Base-by-base conservation (phyloP, 35 echinoderm and acorn worm genomes). In the Hemicentrotus pulcherrimus region DNA sequence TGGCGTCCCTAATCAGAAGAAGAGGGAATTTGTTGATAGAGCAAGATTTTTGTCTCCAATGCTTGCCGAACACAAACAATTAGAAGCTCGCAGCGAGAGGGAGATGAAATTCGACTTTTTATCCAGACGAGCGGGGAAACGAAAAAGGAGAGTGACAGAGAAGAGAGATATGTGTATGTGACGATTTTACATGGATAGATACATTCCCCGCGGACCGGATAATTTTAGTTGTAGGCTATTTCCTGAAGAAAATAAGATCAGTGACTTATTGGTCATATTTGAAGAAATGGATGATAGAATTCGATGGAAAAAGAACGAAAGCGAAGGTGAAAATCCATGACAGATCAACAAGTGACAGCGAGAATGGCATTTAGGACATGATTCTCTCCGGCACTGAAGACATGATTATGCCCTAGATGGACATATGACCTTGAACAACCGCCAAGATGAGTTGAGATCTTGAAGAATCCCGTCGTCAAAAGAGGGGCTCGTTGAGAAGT, bases 401-500 rank as follows among this genome's bases (percentile, higher is more conserved):
- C 65, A 78, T 78, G 22, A 7, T 78, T 78, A 78, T 78, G 18
- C 65, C 65, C 65, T 28, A 78, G 65, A 2, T 22, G 22, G 1
- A 28, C 65, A 28, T n/a, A 78, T 7, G 65, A 78, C 65, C 65
- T 78, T 78, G 65, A 78, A 78, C 22, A 22, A 22, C 7, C 65
- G 65, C 22, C 65, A 78, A 28, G 19, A 6, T 18, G 65, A 16
- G 65, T 22, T 78, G 65, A 78, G 18, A n/a, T 78, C 65, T 78
- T 78, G 6, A 78, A 78, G 65, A 22, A 5, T 31, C 86, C 12
- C 32, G 88, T 4, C 88, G 32, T 47, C 88, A 16, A 10, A 41
- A 45, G 46, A 45, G n/a, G 24, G 88, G 88, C 88, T 90, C 88
- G 12, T 90, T 47, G 88, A 90, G 65, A n/a, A 33, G 86, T 90